Conservation (phyloP, 1,140 invertebrate species). For the Eurosta solidaginis region DNA sequence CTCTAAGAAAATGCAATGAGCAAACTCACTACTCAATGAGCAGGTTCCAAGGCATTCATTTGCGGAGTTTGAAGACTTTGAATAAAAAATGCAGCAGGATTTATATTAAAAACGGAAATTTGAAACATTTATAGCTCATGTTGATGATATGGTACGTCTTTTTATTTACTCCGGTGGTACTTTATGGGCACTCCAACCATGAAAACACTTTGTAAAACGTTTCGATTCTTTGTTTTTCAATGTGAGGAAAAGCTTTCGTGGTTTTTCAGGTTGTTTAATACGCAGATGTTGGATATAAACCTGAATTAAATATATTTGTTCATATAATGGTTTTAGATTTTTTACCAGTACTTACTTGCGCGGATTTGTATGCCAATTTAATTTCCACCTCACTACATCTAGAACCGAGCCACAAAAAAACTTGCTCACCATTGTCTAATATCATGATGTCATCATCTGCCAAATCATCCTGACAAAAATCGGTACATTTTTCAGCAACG, state of each 20-base stretch:
- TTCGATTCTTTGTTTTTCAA: constrained; percentile 95
- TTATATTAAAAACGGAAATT: too few relatives aligned
- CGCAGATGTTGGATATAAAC: constrained; percentile 98
- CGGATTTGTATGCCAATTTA: constrained; percentile 97
- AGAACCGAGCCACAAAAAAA: constrained; percentile 97
- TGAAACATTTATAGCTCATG: too few relatives aligned
- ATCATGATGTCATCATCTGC: constrained; percentile 99
- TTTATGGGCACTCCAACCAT: constrained; percentile 79
- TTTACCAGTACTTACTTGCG: constrained; percentile 73
- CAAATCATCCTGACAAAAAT: constrained; percentile 99
- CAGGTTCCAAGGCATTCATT: too few relatives aligned
- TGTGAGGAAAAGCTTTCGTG: constrained; percentile 92
- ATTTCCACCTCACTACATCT: constrained; percentile 98
- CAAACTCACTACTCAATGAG: too few relatives aligned
- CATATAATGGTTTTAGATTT: neutral
- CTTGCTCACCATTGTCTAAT: constrained; percentile 95
- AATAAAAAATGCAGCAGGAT: too few relatives aligned
- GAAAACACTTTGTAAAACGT: constrained; percentile 97
- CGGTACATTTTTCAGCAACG: constrained; percentile 98
- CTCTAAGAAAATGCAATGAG: too few relatives aligned
- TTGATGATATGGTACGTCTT: neutral
- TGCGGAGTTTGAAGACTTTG: too few relatives aligned
- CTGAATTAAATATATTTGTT: constrained; percentile 60
- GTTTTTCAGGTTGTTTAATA: constrained; percentile 90
- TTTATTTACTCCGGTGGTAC: constrained; percentile 34